Conservation (phyloP, 2,113 vertebrate genomes). For the Rhizomys pruinosus region DNA sequence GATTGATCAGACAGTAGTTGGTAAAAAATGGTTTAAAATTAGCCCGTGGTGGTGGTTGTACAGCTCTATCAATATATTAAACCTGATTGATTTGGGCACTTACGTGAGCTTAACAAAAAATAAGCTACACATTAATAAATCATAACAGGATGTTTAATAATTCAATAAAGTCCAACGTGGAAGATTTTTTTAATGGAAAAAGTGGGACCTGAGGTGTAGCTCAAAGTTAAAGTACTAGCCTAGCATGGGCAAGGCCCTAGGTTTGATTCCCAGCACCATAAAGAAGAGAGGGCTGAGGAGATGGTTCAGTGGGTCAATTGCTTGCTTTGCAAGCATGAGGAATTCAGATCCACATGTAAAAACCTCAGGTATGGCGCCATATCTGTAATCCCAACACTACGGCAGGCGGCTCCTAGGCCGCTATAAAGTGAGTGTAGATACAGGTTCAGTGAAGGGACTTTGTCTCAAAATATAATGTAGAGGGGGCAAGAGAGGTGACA, state of each 20-base stretch:
- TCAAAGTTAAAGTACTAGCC: not conserved
- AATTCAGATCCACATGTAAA: not conserved
- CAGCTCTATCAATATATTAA: not conserved
- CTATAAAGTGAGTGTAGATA: not conserved
- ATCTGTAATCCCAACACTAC: too few relatives aligned
- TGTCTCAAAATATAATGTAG: not conserved
- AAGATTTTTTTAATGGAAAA: not conserved
- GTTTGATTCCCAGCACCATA: not conserved
- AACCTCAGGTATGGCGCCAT: not conserved
- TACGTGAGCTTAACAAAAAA: not conserved
- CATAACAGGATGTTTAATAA: slow-evolving; percentile 4
- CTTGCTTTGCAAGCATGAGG: not conserved
- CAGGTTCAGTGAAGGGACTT: not conserved
- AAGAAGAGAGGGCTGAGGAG: not conserved
- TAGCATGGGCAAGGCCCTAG: not conserved
- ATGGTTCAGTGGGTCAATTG: not conserved
- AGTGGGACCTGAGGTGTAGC: not conserved
- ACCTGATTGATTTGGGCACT: not conserved
- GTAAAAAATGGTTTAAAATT: slow-evolving; percentile 24
- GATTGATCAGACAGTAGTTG: not conserved
- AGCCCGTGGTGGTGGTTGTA: not conserved
- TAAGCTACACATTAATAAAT: not conserved
- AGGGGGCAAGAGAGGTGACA: not conserved
- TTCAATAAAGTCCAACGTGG: not conserved
- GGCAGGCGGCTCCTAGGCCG: not conserved